A percentile compares a stretch with the other conserved stretches of the same genome.
These are phyloP conservation scores for Erebia ligea DNA, from an alignment of 2,888 invertebrate genomes.

Conservation along the genomic window DNA sequence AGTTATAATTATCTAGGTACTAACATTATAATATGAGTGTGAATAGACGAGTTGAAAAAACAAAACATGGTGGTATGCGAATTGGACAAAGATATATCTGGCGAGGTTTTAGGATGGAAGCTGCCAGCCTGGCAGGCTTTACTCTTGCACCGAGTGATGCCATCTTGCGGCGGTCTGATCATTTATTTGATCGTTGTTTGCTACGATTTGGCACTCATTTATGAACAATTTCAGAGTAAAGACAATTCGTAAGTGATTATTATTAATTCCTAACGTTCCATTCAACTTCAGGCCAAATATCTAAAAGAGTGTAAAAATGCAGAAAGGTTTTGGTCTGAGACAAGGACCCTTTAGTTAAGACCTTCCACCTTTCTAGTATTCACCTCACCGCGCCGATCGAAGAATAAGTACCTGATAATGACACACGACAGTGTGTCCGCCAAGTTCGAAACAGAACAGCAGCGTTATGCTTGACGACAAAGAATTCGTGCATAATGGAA, in stretches of 20 bases:
- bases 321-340: no score
- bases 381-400: no score
- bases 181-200: constrained; percentile 87
- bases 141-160: constrained; percentile 68
- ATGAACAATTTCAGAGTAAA: constrained; percentile 84
- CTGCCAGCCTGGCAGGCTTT: constrained; percentile 73
- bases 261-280: no score
- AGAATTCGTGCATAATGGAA: no score
- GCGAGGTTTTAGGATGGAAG: constrained; percentile 70
- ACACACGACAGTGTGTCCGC: no score
- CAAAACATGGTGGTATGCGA: constrained; percentile 71
- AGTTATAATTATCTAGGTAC: background rate
- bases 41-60: constrained; percentile 15
- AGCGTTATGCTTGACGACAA: no score
- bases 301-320: no score
- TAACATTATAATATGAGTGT: constrained; percentile 16
- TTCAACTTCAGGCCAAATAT: no score
- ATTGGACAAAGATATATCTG: constrained; percentile 68
- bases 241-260: constrained; percentile 76
- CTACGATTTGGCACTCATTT: constrained; percentile 86
- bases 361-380: no score
- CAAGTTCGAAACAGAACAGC: no score
- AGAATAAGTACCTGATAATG: no score
- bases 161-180: constrained; percentile 80
- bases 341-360: no score